Base-by-base conservation (phyloP, 2,888 invertebrate genomes). In the Epirrhoe tristata region DNA sequence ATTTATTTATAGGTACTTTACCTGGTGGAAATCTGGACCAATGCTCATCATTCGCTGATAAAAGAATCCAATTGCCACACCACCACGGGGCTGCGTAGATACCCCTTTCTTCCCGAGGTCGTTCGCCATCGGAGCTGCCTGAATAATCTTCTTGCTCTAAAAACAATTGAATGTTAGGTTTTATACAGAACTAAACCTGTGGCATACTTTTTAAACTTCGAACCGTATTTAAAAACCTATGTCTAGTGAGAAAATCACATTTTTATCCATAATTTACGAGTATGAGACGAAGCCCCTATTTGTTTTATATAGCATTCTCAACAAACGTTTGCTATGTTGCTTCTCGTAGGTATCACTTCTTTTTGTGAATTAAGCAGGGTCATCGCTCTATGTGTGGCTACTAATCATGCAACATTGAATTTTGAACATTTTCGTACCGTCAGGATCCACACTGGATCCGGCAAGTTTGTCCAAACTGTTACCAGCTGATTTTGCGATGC, bases 71-170 rank as follows among this genome's bases (percentile, higher is more conserved):
- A 71, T 95, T 95, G 3, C 96, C 96, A 60, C 96, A 95, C 77
- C 95, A 95, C 91, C 97, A 97, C 32, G 97, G 96, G 67, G 97
- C 96, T 59, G 96, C 95, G 82, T 98, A 97, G 6, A 97, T 94
- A 24, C 97, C 97, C 76, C 94, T 94, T 74, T 96, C 96, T 63
- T 96, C 96, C 10, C 94, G 92, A 48, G 75, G 72, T 43, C 86
- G 85, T 66, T 91, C 93, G 1, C 87, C 90, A 63, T 93, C 93
- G 0, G 93, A 93, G 75, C 92, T 92, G n/a, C 88, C 91, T 10
- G 93, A 93, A 71, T 86, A 88, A 74, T 96, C 96, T 77, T 95
- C 95, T 57, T 93, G 94, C 80, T 95, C 95, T 71, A 14, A 51
- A 24, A n/a, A 4, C 4, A 52, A 10, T 52, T 52, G 12, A 52